These are phyloP conservation scores for Lomographa bimaculata DNA, from an alignment of 2,888 invertebrate genomes.

Conservation along the genomic window DNA sequence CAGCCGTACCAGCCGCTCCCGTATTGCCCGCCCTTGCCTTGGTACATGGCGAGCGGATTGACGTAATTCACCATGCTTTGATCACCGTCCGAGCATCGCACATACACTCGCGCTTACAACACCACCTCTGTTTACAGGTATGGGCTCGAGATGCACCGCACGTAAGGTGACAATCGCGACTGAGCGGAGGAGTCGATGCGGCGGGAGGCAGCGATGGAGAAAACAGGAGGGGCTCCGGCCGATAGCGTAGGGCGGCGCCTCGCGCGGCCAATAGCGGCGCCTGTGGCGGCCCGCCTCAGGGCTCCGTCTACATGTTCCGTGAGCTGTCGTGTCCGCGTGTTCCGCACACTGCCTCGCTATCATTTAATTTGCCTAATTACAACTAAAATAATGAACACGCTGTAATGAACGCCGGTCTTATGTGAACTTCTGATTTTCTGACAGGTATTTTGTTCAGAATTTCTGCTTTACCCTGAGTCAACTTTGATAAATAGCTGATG, in stretches of 20 bases:
- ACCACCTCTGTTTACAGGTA: slow-evolving; percentile 48
- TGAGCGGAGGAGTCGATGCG: slow-evolving; percentile 46
- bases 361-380: slow-evolving; percentile 77
- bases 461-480: too few relatives aligned
- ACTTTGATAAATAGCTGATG: too few relatives aligned
- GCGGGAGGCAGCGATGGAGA: slow-evolving; percentile 36
- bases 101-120: slow-evolving; percentile 76
- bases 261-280: slow-evolving; percentile 56
- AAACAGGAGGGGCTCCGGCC: slow-evolving; percentile 44
- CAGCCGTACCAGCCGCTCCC: slow-evolving; percentile 78
- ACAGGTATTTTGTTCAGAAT: not conserved
- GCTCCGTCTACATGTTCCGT: too few relatives aligned
- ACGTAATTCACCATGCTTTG: slow-evolving; percentile 90
- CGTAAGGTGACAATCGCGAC: slow-evolving; percentile 62
- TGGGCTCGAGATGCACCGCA: slow-evolving; percentile 50
- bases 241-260: slow-evolving; percentile 47
- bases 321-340: slow-evolving; percentile 5
- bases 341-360: slow-evolving; percentile 57
- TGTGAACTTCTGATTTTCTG: not conserved
- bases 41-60: slow-evolving; percentile 87
- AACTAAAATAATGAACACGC: slow-evolving; percentile 70
- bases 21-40: slow-evolving; percentile 84
- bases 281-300: slow-evolving; percentile 14
- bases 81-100: slow-evolving; percentile 79
- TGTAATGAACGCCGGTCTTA: slow-evolving; percentile 54